Evolutionary conservation across 1,140 invertebrate genomes (phyloP), one percentile per base, ranked within the genome.

Genomic region (Odontomachus brunneus): DNA sequence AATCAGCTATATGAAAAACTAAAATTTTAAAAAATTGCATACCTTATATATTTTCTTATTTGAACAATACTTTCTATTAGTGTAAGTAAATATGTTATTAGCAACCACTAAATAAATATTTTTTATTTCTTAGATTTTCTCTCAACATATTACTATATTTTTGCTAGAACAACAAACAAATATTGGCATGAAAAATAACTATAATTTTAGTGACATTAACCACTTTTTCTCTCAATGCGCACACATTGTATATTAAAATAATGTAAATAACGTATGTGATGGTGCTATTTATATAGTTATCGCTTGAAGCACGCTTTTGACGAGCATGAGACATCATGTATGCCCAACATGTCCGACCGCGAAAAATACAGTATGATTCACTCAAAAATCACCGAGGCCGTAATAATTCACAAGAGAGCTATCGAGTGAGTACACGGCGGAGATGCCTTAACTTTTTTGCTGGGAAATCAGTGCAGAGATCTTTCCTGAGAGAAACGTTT

Each of bases 301-400:
- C 74, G 44, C 22, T 38, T 76, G 24, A 65, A 66, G 66, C 74
- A 76, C 38, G n/a, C 22, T 26, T 59, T 65, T 0, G 49, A 76
- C n/a, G n/a, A 66, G n/a, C n/a, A n/a, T 3, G 44, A 15, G 63
- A 51, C 5, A 33, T 33, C 5, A n/a, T n/a, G n/a, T 33, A 2
- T 14, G 15, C 59, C 55, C 14, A 38, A 24, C 2, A 9, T 53
- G 19, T 11, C 12, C 38, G 44, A 15, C 48, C 19, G n/a, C 26
- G 9, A 66, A 55, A 24, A 55, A 55, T 38, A 67, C 29, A 3
- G n/a, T 14, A 66, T 22, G 19, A 33, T 73, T 59, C 60, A 38
- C 14, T 19, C 26, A 0, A 62, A n/a, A 33, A 65, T 76, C 0
- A 22, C 53, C 15, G 17, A 38, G 19, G 48, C 26, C 1, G 0